Evolutionary conservation across 53 echinoderm and acorn worm genomes (phyloP).

Genomic region (Hippasteria phrygiana): DNA sequence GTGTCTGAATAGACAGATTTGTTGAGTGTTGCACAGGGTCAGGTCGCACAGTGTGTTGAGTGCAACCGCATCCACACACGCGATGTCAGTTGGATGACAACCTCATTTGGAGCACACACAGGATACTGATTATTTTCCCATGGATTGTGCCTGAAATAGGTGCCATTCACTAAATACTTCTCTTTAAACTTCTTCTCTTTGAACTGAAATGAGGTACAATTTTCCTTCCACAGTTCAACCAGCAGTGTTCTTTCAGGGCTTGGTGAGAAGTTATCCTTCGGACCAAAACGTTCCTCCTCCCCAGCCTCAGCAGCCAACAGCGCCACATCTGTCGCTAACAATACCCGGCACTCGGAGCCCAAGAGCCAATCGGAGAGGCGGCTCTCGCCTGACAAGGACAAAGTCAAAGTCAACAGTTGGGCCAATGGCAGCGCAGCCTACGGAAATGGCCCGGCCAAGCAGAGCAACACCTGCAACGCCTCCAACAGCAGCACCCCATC

Average conservation of each 20-base stretch:
- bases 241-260: conserved; percentile 56
- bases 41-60: too few relatives aligned
- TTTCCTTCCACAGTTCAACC: conserved; percentile 39
- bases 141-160: too few relatives aligned
- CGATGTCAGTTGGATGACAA: too few relatives aligned
- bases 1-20: too few relatives aligned
- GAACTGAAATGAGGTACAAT: background rate
- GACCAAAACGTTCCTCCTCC: conserved; percentile 46
- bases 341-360: conserved; percentile 70
- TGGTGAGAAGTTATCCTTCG: conserved; percentile 62
- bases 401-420: conserved; percentile 66
- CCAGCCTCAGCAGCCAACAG: conserved; percentile 48
- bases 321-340: conserved; percentile 71
- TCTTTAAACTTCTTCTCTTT: too few relatives aligned
- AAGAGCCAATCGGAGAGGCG: conserved; percentile 72
- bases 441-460: conserved; percentile 40
- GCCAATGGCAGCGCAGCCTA: conserved; percentile 44
- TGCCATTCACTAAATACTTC: too few relatives aligned
- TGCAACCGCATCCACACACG: too few relatives aligned
- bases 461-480: conserved; percentile 51
- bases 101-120: too few relatives aligned
- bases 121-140: too few relatives aligned
- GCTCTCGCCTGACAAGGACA: conserved; percentile 67
- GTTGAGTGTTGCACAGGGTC: too few relatives aligned
- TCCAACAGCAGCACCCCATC: conserved; percentile 32